phyloP scores from a whole-genome alignment of 2,888 invertebrate genomes.

The Eristalis intricaria region DNA sequence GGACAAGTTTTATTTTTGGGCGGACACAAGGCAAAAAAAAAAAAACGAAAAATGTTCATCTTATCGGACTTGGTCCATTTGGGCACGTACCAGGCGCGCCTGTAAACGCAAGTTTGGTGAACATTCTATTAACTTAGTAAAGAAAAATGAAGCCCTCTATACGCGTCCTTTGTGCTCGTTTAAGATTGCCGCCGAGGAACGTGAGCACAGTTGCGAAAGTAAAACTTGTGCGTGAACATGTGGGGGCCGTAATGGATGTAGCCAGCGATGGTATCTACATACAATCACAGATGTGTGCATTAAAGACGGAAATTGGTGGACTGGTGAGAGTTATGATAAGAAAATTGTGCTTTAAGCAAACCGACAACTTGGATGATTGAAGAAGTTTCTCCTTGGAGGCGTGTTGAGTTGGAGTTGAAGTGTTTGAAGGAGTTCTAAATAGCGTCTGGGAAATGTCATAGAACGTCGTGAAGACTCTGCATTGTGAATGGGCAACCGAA shows the following conservation, averaged over 20 bases:
- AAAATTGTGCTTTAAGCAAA: not conserved
- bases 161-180: not conserved
- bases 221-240: not conserved
- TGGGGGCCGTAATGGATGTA: not conserved
- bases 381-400: too few species aligned
- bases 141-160: not conserved
- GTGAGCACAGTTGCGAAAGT: not conserved
- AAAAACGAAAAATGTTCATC: not conserved
- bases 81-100: not conserved
- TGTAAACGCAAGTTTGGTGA: not conserved
- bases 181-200: not conserved
- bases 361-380: not conserved
- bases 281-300: not conserved
- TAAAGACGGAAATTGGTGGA: not conserved
- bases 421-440: too few species aligned
- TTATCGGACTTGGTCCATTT: not conserved
- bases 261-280: not conserved
- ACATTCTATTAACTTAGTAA: not conserved
- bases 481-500: too few species aligned
- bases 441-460: too few species aligned
- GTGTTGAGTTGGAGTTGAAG: too few species aligned
- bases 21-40: not conserved
- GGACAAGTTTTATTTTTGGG: not conserved
- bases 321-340: not conserved
- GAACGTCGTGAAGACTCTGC: too few species aligned